phyloP scores from a whole-genome alignment of 2,888 invertebrate species.

The Acrocera orbiculus region DNA sequence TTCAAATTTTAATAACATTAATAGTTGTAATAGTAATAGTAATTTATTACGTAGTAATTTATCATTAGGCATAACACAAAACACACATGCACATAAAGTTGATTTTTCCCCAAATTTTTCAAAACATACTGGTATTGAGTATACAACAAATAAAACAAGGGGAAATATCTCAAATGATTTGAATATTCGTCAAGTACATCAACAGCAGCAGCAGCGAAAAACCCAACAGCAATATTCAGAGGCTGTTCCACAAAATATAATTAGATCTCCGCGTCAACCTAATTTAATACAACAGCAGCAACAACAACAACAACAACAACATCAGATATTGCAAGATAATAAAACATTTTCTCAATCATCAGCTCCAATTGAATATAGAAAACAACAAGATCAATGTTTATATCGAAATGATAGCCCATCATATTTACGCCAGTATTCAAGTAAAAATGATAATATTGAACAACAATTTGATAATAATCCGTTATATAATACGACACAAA shows the following conservation, averaged over 20 bases:
- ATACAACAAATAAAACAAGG: too few species aligned
- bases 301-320: not conserved
- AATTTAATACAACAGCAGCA: not conserved
- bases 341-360: too few species aligned
- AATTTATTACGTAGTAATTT: constrained; percentile 13
- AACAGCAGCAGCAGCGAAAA: not conserved
- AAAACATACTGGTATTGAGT: constrained; percentile 12
- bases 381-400: too few species aligned
- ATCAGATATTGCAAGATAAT: not conserved
- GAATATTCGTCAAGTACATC: too few species aligned
- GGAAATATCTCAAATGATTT: too few species aligned
- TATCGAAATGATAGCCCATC: too few species aligned
- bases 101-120: constrained; percentile 61
- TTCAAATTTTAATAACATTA: constrained; percentile 13
- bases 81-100: constrained; percentile 57
- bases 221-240: not conserved
- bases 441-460: too few species aligned
- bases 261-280: not conserved
- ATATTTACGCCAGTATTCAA: too few species aligned
- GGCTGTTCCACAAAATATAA: not conserved
- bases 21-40: constrained; percentile 7
- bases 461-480: too few species aligned
- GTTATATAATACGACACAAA: too few species aligned
- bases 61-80: constrained; percentile 15
- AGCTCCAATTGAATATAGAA: too few species aligned